A percentile compares a stretch with the other conserved stretches of the same genome.
These are phyloP conservation scores for Falco berigora DNA, from an alignment of 2,797 vertebrate genomes.

Conservation along the genomic window DNA sequence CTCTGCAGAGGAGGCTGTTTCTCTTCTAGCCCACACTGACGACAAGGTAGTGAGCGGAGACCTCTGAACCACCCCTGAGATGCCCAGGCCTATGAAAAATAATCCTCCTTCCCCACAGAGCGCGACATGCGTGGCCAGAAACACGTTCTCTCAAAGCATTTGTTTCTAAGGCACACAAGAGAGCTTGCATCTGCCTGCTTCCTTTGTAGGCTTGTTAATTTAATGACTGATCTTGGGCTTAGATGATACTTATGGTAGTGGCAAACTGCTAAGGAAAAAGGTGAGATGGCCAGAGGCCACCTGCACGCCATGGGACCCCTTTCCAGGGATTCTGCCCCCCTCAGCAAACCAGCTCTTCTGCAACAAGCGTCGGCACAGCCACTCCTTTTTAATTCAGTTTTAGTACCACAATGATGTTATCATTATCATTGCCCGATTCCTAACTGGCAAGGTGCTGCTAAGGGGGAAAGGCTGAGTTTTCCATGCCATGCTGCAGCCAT, in stretches of 20 bases:
- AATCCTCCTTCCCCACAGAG: neutral
- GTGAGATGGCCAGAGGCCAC: neutral
- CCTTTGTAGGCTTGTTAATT: neutral
- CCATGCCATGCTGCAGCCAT: neutral
- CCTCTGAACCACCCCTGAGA: neutral
- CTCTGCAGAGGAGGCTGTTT: neutral
- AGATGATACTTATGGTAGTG: accelerated
- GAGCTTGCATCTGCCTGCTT: neutral
- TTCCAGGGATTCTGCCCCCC: neutral
- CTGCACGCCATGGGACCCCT: accelerated
- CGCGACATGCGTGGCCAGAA: neutral
- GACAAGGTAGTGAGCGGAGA: neutral
- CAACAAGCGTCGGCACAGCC: neutral
- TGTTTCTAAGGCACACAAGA: neutral
- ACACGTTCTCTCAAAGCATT: neutral
- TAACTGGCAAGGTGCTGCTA: neutral
- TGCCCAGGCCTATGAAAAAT: neutral
- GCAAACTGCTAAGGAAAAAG: neutral
- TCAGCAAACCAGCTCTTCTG: neutral
- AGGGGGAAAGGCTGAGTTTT: neutral
- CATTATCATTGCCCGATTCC: neutral
- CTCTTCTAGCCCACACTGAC: neutral
- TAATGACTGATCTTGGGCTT: neutral
- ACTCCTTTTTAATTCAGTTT: neutral
- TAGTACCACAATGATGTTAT: accelerated